A percentile compares a stretch with the other conserved stretches of the same genome.
These are phyloP conservation scores for Stenolophus ochropezus DNA, from an alignment of 2,888 invertebrate genomes.

Conservation along the genomic window DNA sequence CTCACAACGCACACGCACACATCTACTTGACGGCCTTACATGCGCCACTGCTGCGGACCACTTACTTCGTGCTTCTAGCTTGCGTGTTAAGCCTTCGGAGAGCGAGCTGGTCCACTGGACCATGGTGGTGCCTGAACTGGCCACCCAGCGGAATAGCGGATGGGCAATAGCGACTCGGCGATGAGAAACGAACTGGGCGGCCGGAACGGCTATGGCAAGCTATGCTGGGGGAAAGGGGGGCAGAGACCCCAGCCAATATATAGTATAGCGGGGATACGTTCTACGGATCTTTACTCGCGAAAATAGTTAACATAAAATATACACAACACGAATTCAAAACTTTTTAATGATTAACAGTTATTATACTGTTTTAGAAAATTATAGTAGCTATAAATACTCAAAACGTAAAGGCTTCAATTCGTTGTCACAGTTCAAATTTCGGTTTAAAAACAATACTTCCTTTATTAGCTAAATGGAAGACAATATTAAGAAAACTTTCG, in stretches of 20 bases:
- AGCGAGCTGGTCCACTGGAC: slow-evolving; percentile 32
- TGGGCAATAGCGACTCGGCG: not conserved
- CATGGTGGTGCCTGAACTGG: slow-evolving; percentile 55
- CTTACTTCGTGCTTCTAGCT: not conserved
- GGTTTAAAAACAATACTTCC: too few relatives aligned
- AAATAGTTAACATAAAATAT: too few relatives aligned
- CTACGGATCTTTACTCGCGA: slow-evolving; percentile 56
- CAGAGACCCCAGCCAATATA: slow-evolving; percentile 64
- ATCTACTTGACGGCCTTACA: slow-evolving; percentile 58
- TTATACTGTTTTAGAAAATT: too few relatives aligned
- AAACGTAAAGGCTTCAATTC: too few relatives aligned
- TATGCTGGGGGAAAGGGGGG: slow-evolving; percentile 7
- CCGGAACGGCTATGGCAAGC: slow-evolving; percentile 12
- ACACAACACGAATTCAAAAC: too few relatives aligned
- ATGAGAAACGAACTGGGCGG: not conserved
- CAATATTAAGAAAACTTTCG: too few relatives aligned
- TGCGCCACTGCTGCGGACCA: slow-evolving; percentile 49
- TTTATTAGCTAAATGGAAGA: too few relatives aligned
- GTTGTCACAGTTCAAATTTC: too few relatives aligned
- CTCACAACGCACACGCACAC: slow-evolving; percentile 3
- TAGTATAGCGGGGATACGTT: slow-evolving; percentile 62
- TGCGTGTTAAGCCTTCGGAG: not conserved
- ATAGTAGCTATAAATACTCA: too few relatives aligned
- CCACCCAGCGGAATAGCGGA: slow-evolving; percentile 23
- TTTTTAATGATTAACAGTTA: too few relatives aligned